Conservation (phyloP, 2,113 vertebrate species). For the Gasterosteus aculeatus region DNA sequence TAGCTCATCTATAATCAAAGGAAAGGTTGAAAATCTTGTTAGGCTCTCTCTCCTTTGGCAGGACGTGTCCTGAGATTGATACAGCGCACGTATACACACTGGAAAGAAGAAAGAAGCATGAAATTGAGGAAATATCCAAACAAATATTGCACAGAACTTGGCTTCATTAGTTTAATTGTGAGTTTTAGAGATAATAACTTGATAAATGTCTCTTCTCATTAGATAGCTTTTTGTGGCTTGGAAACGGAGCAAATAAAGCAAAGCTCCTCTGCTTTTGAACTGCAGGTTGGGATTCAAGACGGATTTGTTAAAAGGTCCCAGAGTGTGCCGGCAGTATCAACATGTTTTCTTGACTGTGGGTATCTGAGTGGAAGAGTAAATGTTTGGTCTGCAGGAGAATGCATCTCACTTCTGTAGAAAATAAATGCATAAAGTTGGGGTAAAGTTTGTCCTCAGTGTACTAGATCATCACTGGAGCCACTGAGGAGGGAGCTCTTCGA, state of each 20-base stretch:
- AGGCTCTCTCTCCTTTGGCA: conserved; percentile 42
- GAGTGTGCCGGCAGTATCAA: conserved; percentile 22
- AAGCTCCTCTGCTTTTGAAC: conserved; percentile 22
- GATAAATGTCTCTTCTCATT: background rate
- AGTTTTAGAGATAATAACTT: conserved; percentile 7
- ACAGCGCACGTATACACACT: background rate
- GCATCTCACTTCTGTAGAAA: conserved; percentile 10
- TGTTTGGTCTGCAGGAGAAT: background rate
- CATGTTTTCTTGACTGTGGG: conserved; percentile 44
- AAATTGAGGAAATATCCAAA: conserved; percentile 15
- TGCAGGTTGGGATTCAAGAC: conserved; percentile 1
- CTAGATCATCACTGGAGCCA: background rate
- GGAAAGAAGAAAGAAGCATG: conserved; percentile 15
- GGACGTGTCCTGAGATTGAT: conserved; percentile 16
- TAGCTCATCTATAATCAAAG: conserved; percentile 59
- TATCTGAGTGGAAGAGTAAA: conserved; percentile 32
- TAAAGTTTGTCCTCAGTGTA: background rate
- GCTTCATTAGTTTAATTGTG: conserved; percentile 26
- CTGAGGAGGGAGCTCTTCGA: background rate
- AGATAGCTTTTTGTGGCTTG: background rate
- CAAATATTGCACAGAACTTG: conserved; percentile 7
- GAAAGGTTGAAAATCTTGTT: conserved; percentile 52
- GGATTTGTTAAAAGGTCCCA: conserved; percentile 27
- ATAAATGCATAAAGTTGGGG: background rate
- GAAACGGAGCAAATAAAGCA: conserved; percentile 8